Conservation (phyloP, 2,888 invertebrate genomes). For the Acanthopleura granulata region DNA sequence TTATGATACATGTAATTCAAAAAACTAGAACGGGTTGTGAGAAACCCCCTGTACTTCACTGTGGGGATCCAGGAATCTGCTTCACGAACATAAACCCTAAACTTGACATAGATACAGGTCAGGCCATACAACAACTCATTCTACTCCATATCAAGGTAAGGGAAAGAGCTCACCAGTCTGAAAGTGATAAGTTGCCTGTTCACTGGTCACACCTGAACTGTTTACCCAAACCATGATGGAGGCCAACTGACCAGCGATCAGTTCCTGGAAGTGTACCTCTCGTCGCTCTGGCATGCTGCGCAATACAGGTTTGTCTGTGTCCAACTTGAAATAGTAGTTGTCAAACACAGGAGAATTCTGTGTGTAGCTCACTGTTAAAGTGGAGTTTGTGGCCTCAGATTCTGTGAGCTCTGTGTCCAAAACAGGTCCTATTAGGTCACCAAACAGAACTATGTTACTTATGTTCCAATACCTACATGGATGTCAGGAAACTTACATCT, state of each 20-base stretch:
- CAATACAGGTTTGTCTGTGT: neutral
- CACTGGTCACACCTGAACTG: neutral
- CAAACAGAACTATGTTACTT: neutral
- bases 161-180: neutral
- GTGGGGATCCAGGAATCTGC: no score
- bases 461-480: no score
- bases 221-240: neutral
- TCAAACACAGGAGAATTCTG: slow-evolving; percentile 5
- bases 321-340: neutral
- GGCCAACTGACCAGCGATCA: neutral
- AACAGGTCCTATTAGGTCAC: neutral
- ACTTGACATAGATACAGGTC: no score
- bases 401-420: neutral
- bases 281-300: neutral
- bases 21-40: no score
- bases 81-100: no score
- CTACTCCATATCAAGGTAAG: neutral
- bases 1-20: no score
- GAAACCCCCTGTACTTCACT: no score
- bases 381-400: neutral
- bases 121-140: neutral
- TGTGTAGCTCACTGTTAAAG: neutral
- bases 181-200: neutral
- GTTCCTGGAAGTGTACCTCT: neutral
- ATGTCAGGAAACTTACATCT: no score